A percentile compares a stretch with the other conserved stretches of the same genome.
Evolutionary conservation across 2,888 invertebrate genomes (phyloP).

Genomic region (Apomyelois bistriatella): DNA sequence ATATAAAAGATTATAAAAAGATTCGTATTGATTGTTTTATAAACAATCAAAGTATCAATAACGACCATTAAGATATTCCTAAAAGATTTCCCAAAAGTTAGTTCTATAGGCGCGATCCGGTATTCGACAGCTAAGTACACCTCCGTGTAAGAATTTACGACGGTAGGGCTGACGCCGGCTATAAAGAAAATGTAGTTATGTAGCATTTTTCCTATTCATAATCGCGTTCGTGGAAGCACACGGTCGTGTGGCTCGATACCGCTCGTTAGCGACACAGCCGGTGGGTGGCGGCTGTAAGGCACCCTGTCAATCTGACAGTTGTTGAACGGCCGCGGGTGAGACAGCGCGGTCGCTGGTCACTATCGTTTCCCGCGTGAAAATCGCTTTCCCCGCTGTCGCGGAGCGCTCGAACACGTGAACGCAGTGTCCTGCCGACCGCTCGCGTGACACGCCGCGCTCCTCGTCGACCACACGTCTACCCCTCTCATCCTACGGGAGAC

Average conservation of each 20-base stretch:
- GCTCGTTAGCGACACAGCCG: slow-evolving; percentile 10
- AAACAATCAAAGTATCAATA: too few relatives aligned
- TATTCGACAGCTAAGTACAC: neutral
- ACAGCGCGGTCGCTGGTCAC: slow-evolving; percentile 73
- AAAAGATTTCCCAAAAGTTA: too few relatives aligned
- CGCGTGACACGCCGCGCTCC: slow-evolving; percentile 71
- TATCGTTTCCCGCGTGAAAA: slow-evolving; percentile 77
- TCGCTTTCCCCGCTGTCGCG: slow-evolving; percentile 71
- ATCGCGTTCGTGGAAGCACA: slow-evolving; percentile 7
- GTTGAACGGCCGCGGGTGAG: slow-evolving; percentile 59
- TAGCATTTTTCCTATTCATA: slow-evolving; percentile 5
- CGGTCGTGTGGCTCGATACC: slow-evolving; percentile 9
- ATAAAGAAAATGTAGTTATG: slow-evolving; percentile 10
- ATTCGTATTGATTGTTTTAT: too few relatives aligned
- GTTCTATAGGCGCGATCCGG: too few relatives aligned
- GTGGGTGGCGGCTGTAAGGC: slow-evolving; percentile 19
- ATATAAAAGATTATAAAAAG: too few relatives aligned
- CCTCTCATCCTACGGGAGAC: slow-evolving; percentile 48
- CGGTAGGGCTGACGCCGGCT: neutral
- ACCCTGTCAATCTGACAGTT: slow-evolving; percentile 54
- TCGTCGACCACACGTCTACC: slow-evolving; percentile 40
- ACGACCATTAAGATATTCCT: too few relatives aligned
- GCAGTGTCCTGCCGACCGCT: slow-evolving; percentile 78
- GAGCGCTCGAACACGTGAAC: slow-evolving; percentile 59
- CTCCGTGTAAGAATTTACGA: slow-evolving; percentile 6